Percentiles rank a stretch among this genome's conserved stretches.
Evolutionary conservation across 1,140 invertebrate species (phyloP).

Genomic region (Zelostemma sp.): DNA sequence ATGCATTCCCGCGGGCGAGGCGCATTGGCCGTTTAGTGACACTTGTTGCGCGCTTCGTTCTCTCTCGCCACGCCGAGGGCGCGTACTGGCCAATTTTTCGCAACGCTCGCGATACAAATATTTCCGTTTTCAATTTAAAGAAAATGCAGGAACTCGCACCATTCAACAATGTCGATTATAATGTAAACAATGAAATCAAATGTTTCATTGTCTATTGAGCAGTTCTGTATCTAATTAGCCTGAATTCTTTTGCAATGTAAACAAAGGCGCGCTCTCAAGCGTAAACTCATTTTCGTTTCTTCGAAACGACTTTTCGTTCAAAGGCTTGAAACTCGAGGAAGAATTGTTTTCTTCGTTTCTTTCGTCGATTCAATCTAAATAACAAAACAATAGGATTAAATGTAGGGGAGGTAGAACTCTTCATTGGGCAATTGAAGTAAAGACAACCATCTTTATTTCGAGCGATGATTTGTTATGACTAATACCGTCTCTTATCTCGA

Average conservation of each 20-base stretch:
- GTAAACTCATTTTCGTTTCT: not conserved
- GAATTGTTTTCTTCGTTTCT: no score
- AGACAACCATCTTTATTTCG: no score
- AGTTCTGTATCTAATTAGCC: not conserved
- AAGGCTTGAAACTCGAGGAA: not conserved
- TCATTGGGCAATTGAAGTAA: no score
- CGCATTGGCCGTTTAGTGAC: slow-evolving; percentile 35
- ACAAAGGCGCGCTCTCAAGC: not conserved
- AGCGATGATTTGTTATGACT: no score
- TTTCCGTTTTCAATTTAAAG: no score
- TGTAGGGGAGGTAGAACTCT: no score
- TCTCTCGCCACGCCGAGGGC: not conserved
- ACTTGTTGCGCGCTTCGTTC: slow-evolving; percentile 47
- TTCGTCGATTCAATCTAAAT: no score
- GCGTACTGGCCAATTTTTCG: slow-evolving; percentile 23
- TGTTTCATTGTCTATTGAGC: not conserved
- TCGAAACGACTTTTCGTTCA: not conserved
- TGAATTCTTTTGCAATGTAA: not conserved
- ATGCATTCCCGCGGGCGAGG: slow-evolving; percentile 4
- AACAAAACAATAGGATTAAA: no score
- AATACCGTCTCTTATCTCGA: no score
- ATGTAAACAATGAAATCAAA: not conserved
- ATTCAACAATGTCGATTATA: no score
- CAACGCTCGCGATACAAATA: no score
- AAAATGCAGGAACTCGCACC: no score